Base-by-base conservation (phyloP, 1,140 invertebrate species). In the Drosophila lacertosa region DNA sequence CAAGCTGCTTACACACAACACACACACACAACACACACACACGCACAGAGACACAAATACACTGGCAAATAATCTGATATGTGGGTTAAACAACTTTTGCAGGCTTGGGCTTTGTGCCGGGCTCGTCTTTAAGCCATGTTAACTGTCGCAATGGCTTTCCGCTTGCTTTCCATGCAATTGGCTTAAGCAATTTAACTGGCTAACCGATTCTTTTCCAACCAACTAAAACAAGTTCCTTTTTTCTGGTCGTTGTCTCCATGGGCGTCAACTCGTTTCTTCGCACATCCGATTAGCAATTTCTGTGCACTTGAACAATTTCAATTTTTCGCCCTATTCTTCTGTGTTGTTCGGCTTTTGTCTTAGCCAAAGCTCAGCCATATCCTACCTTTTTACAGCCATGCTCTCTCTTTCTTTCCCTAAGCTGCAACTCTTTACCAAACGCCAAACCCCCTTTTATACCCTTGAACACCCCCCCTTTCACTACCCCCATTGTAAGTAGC, bases 211-310 rank as follows among this genome's bases (percentile, higher is more conserved):
- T 15, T 18, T 29, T 13, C 2, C 6, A 22, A 7, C n/a, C 24
- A 0, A 5, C 20, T 35, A 40, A 42, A 24, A 22, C 29, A 40
- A 11, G 9, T 37, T 35, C 15, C 24, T 29, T 29, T 51, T n/a
- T n/a, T n/a, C n/a, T n/a, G 15, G 22, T 20, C 26, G 44, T 6
- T 48, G 40, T 54, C 42, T 64, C 44, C 24, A 57, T 70, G 48
- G 60, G 35, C 51, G 60, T 44, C 67, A 64, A 26, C 51, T 64
- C 67, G 32, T 57, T 70, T 54, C 26, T 51, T 70, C 51, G 60
- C 60, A 70, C 80, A 83, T 83, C 80, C 81, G 80, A 83, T 83
- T 83, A 84, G 77, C 80, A 84, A 84, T 84, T 84, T 84, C 69
- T 77, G 81, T 81, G 82, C 81, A 84, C 81, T 84, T 74, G 64